phyloP scores from a whole-genome alignment of 2,888 invertebrate species.

The Eledone cirrhosa region DNA sequence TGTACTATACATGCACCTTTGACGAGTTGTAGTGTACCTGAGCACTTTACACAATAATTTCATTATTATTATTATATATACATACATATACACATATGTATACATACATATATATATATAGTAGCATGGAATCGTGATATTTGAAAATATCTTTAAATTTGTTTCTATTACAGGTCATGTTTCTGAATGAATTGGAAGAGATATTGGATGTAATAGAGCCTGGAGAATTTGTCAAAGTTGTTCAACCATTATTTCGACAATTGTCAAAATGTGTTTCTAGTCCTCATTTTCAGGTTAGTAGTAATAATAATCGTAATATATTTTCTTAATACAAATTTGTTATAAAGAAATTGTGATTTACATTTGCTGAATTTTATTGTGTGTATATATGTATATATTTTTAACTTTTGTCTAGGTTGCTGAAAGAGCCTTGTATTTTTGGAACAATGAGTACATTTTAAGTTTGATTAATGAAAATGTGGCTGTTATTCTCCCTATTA shows the following conservation, averaged over 20 bases:
- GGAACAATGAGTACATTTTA: constrained; percentile 99
- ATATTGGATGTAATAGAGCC: constrained; percentile 99
- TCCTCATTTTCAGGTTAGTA: constrained; percentile 95
- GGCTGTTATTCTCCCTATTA: constrained; percentile 97
- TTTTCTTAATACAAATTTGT: constrained; percentile 28
- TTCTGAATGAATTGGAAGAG: constrained; percentile 98
- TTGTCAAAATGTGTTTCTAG: constrained; percentile 99
- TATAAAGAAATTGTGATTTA: not conserved
- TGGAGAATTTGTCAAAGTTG: constrained; percentile 97
- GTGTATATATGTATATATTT: not conserved
- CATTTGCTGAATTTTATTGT: not conserved
- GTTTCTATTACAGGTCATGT: constrained; percentile 84
- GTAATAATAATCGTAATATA: not conserved
- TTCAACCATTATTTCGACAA: constrained; percentile 97
- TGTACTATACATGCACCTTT: too few relatives aligned
- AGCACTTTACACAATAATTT: too few relatives aligned
- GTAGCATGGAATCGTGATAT: too few relatives aligned
- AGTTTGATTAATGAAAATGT: constrained; percentile 99
- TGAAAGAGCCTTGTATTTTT: constrained; percentile 97
- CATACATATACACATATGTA: too few relatives aligned
- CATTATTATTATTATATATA: too few relatives aligned
- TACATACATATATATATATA: too few relatives aligned
- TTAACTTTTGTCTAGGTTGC: constrained; percentile 78
- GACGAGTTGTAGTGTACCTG: too few relatives aligned
- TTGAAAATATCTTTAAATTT: not conserved